Percentiles rank a stretch among this genome's conserved stretches.
Evolutionary conservation across 2,888 invertebrate genomes (phyloP).

Genomic region (Lepetodrilus schrolli): DNA sequence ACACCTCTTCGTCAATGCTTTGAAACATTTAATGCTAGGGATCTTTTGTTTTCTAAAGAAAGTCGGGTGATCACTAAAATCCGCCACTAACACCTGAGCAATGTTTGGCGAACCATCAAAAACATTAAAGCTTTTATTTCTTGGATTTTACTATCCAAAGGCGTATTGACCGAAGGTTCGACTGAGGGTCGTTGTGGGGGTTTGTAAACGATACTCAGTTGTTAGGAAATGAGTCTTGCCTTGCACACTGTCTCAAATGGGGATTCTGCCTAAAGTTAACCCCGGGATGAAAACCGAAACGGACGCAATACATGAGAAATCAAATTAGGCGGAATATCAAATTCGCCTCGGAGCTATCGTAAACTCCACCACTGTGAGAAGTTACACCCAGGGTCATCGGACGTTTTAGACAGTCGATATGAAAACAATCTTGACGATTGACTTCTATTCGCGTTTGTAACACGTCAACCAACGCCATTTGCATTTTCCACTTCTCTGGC

Average conservation of each 20-base stretch:
- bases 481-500: conserved; percentile 7
- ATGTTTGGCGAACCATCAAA: background rate
- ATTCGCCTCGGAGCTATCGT: background rate
- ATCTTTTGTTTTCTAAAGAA: conserved; percentile 11
- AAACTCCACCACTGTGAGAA: background rate
- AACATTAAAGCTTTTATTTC: conserved; percentile 13
- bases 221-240: conserved; percentile 24
- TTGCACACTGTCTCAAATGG: background rate
- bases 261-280: background rate
- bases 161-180: background rate
- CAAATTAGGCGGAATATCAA: conserved; percentile 13
- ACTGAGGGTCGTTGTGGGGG: conserved; percentile 9
- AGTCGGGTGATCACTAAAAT: conserved; percentile 22
- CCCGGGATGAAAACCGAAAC: background rate
- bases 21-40: background rate
- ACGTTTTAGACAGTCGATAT: background rate
- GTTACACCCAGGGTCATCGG: background rate
- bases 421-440: conserved; percentile 15
- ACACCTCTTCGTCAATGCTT: conserved; percentile 1
- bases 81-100: conserved; percentile 13
- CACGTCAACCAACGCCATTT: conserved; percentile 8
- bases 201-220: background rate
- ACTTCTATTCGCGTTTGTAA: conserved; percentile 4
- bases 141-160: background rate
- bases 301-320: conserved; percentile 16